Conservation (phyloP, 2,797 vertebrate species). For the Alosa sapidissima region DNA sequence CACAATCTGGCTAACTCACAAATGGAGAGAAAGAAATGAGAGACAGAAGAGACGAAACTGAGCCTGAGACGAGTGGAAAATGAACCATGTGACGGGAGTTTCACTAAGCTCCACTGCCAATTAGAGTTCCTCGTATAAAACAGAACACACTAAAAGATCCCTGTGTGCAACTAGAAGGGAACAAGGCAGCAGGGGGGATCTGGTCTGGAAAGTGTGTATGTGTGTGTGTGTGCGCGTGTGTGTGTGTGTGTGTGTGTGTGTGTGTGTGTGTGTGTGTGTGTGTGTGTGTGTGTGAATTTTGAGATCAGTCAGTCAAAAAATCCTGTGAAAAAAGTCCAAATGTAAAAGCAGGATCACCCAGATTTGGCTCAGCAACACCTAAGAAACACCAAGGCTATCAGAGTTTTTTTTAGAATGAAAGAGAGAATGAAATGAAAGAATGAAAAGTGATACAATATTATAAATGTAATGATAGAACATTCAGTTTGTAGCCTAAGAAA, state of each 20-base stretch:
- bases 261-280: constrained; percentile 37
- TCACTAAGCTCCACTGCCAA: not conserved
- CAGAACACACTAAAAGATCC: not conserved
- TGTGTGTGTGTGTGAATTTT: not conserved
- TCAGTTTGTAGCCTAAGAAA: too few species aligned
- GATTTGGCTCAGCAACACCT: too few species aligned
- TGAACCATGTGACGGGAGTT: not conserved
- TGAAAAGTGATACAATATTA: too few species aligned
- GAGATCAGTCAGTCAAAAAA: too few species aligned
- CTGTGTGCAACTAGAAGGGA: not conserved
- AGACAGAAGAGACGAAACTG: not conserved
- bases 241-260: too few species aligned
- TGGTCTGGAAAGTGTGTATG: not conserved
- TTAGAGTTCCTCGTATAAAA: not conserved
- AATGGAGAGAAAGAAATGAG: not conserved
- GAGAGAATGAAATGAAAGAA: too few species aligned
- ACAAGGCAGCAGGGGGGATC: not conserved
- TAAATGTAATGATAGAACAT: too few species aligned
- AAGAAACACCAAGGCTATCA: too few species aligned
- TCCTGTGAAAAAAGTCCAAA: too few species aligned
- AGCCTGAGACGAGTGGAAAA: not conserved
- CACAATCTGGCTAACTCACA: not conserved
- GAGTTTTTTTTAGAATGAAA: too few species aligned
- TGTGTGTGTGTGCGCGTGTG: not conserved
- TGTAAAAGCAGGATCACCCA: too few species aligned